phyloP scores from a whole-genome alignment of 2,113 vertebrate genomes.

The Silurus meridionalis region DNA sequence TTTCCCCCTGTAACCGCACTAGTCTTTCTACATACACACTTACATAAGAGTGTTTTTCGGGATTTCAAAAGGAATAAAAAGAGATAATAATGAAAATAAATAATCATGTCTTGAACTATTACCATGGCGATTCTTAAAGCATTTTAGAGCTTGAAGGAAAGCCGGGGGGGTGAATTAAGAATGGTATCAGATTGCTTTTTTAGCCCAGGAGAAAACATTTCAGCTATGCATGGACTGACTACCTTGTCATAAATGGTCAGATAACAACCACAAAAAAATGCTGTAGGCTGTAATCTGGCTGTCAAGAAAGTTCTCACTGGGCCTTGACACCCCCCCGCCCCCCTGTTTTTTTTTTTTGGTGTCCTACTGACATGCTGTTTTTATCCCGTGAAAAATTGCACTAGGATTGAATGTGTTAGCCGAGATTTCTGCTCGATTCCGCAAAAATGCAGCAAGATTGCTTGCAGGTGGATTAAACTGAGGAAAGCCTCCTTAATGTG shows the following conservation, averaged over 20 bases:
- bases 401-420: slow-evolving; percentile 58
- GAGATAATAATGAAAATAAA: not conserved
- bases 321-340: slow-evolving; percentile 44
- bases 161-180: not conserved
- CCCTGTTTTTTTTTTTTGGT: not conserved
- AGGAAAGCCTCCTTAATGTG: slow-evolving; percentile 53
- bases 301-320: slow-evolving; percentile 51
- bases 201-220: slow-evolving; percentile 52
- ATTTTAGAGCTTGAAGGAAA: not conserved
- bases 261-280: slow-evolving; percentile 49
- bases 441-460: slow-evolving; percentile 63
- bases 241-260: slow-evolving; percentile 50
- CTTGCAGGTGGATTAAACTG: slow-evolving; percentile 64
- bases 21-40: slow-evolving; percentile 56
- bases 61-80: not conserved
- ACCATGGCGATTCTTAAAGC: not conserved
- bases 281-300: slow-evolving; percentile 56
- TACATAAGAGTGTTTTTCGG: not conserved
- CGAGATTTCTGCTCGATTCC: slow-evolving; percentile 54
- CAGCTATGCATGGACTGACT: slow-evolving; percentile 55
- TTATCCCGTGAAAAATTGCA: slow-evolving; percentile 59
- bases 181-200: slow-evolving; percentile 36
- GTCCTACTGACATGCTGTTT: slow-evolving; percentile 55
- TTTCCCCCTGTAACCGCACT: slow-evolving; percentile 60
- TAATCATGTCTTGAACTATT: not conserved